These are phyloP conservation scores for Biston stratarius DNA, from an alignment of 2,888 invertebrate genomes.

Conservation along the genomic window DNA sequence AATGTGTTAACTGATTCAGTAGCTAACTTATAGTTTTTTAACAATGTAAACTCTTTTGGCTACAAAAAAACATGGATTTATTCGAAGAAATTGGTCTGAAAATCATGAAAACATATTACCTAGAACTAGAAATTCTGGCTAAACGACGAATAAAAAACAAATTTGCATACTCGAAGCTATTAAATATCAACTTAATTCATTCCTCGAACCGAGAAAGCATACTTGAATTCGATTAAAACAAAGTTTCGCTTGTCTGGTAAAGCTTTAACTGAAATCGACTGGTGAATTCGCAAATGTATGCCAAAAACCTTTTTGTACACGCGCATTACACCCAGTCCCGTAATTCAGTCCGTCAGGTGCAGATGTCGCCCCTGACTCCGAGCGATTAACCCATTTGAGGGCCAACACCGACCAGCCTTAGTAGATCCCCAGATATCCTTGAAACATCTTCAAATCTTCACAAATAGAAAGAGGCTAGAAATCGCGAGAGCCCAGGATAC, in stretches of 20 bases:
- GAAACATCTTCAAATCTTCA: conserved; percentile 43
- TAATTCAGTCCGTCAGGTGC: conserved; percentile 83
- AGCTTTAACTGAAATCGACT: conserved; percentile 19
- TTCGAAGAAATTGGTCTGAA: no score
- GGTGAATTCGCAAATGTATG: conserved; percentile 37
- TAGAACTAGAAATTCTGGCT: no score
- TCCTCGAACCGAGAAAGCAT: no score
- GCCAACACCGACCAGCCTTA: conserved; percentile 56
- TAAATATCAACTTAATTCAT: no score
- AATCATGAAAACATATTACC: no score
- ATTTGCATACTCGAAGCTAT: no score
- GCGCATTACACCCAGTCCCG: conserved; percentile 68
- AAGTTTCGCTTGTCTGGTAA: neutral
- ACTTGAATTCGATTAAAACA: neutral
- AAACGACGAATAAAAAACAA: no score
- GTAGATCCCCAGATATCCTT: conserved; percentile 55
- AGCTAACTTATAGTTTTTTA: no score
- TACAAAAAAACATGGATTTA: no score
- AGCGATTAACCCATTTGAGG: conserved; percentile 83
- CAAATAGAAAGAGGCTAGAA: conserved; percentile 41
- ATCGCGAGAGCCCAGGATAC: conserved; percentile 49
- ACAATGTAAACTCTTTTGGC: no score
- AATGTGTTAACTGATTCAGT: no score
- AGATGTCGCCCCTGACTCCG: conserved; percentile 76
- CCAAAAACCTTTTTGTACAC: conserved; percentile 59